These are phyloP conservation scores for Numenius phaeopus DNA, from an alignment of 2,797 vertebrate species.

Conservation along the genomic window DNA sequence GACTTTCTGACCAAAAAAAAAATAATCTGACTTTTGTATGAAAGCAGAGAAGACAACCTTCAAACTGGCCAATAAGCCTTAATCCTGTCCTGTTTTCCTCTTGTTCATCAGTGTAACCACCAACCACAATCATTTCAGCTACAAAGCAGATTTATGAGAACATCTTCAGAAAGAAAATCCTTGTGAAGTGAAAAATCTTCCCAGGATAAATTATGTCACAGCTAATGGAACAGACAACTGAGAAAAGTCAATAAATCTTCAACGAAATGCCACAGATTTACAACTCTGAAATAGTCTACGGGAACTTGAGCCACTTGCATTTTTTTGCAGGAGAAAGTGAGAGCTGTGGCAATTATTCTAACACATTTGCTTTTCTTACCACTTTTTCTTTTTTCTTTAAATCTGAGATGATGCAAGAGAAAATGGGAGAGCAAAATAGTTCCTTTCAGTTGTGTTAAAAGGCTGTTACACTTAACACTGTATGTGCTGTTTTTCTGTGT, in stretches of 20 bases:
- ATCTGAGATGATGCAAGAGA: neutral
- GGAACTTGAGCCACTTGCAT: neutral
- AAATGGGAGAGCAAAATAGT: neutral
- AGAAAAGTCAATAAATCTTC: neutral
- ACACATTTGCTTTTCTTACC: neutral
- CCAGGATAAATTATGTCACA: neutral
- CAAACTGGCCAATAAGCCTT: neutral
- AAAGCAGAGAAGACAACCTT: neutral
- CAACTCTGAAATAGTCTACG: neutral
- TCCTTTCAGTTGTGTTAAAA: neutral
- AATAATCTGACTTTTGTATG: neutral
- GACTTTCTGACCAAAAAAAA: rapidly evolving
- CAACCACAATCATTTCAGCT: neutral
- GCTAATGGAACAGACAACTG: neutral
- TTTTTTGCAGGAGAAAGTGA: neutral
- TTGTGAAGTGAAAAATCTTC: neutral
- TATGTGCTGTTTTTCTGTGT: neutral
- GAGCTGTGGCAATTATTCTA: neutral
- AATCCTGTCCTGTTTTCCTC: neutral
- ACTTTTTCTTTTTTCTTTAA: neutral
- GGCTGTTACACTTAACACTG: neutral
- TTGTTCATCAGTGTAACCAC: neutral
- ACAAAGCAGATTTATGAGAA: neutral
- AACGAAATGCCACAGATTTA: neutral
- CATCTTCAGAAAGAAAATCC: neutral